Evolutionary conservation across 2,797 vertebrate genomes (phyloP), one percentile per base, ranked within the genome.

Genomic region (Gila robusta): DNA sequence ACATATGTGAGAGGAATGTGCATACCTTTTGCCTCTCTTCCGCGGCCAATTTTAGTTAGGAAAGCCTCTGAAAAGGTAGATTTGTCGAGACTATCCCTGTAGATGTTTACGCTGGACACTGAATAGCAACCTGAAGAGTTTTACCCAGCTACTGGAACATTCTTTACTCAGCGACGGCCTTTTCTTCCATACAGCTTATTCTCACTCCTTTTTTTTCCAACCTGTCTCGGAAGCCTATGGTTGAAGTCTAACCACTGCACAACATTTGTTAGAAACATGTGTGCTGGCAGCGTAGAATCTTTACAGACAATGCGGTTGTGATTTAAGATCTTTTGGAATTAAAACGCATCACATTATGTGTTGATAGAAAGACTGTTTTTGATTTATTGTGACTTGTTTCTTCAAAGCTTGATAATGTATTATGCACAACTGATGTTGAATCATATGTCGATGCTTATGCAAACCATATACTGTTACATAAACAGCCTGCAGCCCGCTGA

Each of bases 231-330:
- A 83, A 83, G 86, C 78, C 39, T 87, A 79, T 66, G 76, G 72
- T 44, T 88, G 28, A 28, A 70, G 82, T 62, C 41, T 80, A 64
- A 84, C 79, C 59, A 76, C 86, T 66, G 59, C 66, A 71, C 62
- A 87, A 86, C 87, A 84, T 88, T 89, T 90, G 88, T 86, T 82
- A 39, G 81, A 86, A 91, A 87, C 71, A 26, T 91, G 88, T 89
- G 72, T 83, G 78, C 64, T 83, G 69, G 74, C 56, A 76, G 12
- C 19, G 6, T n/a, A 72, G 21, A 62, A 62, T 6, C 41, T 54
- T 71, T 66, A 84, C 49, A 28, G 32, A 72, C 26, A 82, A 70
- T 69, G 14, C 81, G 76, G 77, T 70, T 77, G 70, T 32, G 71
- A 59, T 79, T 84, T 78, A 19, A 72, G 21, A 19, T 56, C 17